Conservation (phyloP, 2,797 vertebrate species). For the Coranthus polyacanthus region DNA sequence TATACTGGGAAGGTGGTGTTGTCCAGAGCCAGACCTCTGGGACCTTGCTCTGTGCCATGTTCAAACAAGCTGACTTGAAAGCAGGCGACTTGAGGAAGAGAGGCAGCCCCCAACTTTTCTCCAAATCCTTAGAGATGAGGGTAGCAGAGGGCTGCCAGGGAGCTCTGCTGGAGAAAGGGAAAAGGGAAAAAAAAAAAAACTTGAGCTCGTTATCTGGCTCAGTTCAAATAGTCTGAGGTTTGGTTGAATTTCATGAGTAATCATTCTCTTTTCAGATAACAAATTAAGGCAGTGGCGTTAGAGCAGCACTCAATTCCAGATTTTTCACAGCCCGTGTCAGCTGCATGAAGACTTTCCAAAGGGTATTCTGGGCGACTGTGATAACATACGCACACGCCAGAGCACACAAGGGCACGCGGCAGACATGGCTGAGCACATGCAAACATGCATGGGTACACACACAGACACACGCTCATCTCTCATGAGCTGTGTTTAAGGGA, state of each 20-base stretch:
- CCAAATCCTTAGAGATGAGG: constrained; percentile 76
- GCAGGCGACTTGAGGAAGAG: constrained; percentile 68
- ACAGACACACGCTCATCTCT: constrained; percentile 26
- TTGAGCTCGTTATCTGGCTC: constrained; percentile 78
- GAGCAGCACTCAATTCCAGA: constrained; percentile 75
- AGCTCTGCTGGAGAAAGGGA: constrained; percentile 54
- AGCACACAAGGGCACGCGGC: neutral
- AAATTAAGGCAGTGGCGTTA: constrained; percentile 77
- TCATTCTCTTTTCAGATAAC: constrained; percentile 82
- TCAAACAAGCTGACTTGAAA: constrained; percentile 78
- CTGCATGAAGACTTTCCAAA: constrained; percentile 73
- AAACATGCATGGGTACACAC: constrained; percentile 35
- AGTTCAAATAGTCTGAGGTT: constrained; percentile 78
- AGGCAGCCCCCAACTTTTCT: constrained; percentile 68
- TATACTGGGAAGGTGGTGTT: constrained; percentile 60
- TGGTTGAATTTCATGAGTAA: constrained; percentile 84
- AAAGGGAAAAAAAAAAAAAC: constrained; percentile 27
- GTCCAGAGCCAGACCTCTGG: constrained; percentile 68
- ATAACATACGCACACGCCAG: constrained; percentile 64
- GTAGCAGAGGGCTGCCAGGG: constrained; percentile 68
- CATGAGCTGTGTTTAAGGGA: constrained; percentile 42
- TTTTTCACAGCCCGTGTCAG: constrained; percentile 72
- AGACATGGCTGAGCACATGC: constrained; percentile 54
- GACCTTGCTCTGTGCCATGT: constrained; percentile 64
- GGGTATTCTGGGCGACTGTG: constrained; percentile 76